Percentiles rank a stretch among this genome's conserved stretches.
Conservation (phyloP, 2,888 invertebrate species). For the Ypsolopha scabrella region DNA sequence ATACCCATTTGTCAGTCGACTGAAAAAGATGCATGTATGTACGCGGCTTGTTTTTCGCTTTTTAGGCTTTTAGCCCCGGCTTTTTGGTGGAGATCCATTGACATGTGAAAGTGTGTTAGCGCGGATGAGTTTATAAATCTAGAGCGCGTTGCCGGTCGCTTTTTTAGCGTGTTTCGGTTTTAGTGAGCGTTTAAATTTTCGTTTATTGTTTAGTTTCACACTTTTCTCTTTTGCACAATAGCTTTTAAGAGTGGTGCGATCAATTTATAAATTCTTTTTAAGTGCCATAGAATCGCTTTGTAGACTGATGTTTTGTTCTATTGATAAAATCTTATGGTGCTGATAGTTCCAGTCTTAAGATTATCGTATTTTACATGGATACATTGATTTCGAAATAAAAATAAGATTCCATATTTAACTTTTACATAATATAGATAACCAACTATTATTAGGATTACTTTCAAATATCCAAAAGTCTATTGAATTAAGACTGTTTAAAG, state of each 20-base stretch:
- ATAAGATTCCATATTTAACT: too few relatives aligned
- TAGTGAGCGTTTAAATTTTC: conserved; percentile 20
- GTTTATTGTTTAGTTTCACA: conserved; percentile 22
- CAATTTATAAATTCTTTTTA: too few relatives aligned
- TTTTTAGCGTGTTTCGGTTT: conserved; percentile 24
- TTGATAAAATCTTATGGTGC: not conserved
- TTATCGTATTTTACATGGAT: too few relatives aligned
- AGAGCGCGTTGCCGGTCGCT: conserved; percentile 15
- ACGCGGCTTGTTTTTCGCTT: conserved; percentile 44
- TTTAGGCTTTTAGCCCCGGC: conserved; percentile 56
- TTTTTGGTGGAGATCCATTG: conserved; percentile 46
- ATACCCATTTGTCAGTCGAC: conserved; percentile 64
- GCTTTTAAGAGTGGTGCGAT: too few relatives aligned
- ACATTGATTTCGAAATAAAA: too few relatives aligned
- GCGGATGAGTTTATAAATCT: conserved; percentile 61
- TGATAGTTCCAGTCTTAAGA: too few relatives aligned
- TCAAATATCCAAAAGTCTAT: too few relatives aligned
- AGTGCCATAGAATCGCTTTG: not conserved
- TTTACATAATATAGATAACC: too few relatives aligned
- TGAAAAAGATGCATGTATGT: conserved; percentile 62
- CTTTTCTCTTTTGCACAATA: conserved; percentile 10
- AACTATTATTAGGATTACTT: too few relatives aligned
- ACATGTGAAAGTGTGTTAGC: conserved; percentile 69
- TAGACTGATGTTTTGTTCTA: not conserved
- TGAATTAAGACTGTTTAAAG: too few relatives aligned